Conservation (phyloP, 2,797 vertebrate species). For the Cygnus olor region DNA sequence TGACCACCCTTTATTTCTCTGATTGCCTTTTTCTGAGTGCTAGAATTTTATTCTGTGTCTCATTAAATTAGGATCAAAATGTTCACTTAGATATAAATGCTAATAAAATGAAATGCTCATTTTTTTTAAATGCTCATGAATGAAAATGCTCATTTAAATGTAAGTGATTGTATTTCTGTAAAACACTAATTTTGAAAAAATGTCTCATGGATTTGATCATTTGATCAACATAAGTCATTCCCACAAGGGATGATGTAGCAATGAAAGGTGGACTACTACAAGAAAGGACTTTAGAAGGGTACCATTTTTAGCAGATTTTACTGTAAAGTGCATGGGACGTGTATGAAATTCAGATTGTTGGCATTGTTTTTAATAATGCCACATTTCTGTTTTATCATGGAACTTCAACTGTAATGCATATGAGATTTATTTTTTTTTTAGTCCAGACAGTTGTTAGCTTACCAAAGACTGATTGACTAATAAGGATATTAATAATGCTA, state of each 20-base stretch:
- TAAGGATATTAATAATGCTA: background rate
- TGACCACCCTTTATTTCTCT: slow-evolving; percentile 12
- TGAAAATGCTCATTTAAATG: too few species aligned
- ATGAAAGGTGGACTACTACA: background rate
- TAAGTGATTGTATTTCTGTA: background rate
- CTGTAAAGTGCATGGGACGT: background rate
- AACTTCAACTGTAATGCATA: background rate
- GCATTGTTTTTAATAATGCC: background rate
- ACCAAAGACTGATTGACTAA: background rate
- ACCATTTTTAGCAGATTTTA: background rate
- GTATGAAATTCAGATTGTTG: background rate
- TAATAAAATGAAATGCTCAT: too few species aligned
- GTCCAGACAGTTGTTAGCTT: background rate
- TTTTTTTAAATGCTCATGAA: too few species aligned
- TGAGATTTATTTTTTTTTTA: background rate
- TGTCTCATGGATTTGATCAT: background rate
- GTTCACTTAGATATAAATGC: too few species aligned
- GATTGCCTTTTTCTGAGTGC: background rate
- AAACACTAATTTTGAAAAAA: slow-evolving; percentile 13
- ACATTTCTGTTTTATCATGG: background rate
- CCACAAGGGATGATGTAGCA: background rate
- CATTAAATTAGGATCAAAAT: slow-evolving; percentile 15
- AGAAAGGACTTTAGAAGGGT: background rate
- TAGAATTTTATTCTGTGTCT: background rate
- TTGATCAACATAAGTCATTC: background rate